Evolutionary conservation across 2,797 vertebrate genomes (phyloP).

Genomic region (Lutjanus argentimaculatus): DNA sequence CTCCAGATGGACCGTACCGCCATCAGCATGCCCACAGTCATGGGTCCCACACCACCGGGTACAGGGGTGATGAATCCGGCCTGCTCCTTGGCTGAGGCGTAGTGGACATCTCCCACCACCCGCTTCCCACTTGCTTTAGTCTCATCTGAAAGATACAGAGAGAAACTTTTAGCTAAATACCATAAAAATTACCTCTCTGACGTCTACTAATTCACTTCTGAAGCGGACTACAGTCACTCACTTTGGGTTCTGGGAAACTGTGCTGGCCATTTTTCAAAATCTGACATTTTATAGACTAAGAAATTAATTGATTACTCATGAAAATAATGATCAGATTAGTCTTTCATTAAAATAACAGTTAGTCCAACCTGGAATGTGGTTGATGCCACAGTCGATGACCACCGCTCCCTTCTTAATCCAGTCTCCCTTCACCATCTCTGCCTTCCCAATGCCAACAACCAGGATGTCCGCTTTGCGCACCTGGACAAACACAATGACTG

Average conservation of each 20-base stretch:
- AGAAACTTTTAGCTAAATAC: neutral
- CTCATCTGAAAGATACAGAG: constrained; percentile 84
- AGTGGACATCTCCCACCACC: constrained; percentile 95
- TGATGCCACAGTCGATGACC: constrained; percentile 99
- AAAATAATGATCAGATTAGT: no score
- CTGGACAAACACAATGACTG: constrained; percentile 72
- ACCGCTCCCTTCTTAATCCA: constrained; percentile 98
- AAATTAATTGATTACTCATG: no score
- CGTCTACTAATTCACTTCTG: neutral
- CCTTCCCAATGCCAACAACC: constrained; percentile 94
- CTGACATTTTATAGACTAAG: no score
- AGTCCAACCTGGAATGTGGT: constrained; percentile 92
- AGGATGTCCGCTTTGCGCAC: constrained; percentile 95
- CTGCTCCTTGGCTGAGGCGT: constrained; percentile 89
- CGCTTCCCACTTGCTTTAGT: constrained; percentile 91
- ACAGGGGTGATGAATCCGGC: constrained; percentile 97
- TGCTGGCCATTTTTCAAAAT: no score
- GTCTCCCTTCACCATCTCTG: constrained; percentile 96
- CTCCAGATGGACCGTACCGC: constrained; percentile 82
- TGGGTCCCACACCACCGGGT: constrained; percentile 97
- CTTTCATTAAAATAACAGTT: no score
- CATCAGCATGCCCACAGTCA: constrained; percentile 99
- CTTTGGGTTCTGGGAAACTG: no score
- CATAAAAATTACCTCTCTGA: no score
- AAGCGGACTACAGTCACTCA: neutral